phyloP scores from a whole-genome alignment of 2,797 vertebrate species.

The Psittacula derbiana region DNA sequence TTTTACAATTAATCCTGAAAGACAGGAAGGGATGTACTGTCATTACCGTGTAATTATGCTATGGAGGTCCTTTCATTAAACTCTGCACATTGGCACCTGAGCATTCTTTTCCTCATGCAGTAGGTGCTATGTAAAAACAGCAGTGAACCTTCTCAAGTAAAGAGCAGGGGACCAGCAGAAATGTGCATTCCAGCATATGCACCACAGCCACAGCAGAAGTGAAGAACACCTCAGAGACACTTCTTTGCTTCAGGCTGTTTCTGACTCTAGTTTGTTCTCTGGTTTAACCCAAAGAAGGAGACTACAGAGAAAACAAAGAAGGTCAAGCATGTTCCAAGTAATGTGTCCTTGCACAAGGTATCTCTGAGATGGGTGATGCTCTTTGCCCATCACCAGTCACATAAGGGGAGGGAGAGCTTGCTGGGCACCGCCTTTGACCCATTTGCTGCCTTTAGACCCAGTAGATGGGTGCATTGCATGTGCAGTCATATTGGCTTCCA shows the following conservation, averaged over 20 bases:
- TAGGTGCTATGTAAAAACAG: not conserved
- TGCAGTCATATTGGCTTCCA: not conserved
- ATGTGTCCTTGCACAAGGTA: not conserved
- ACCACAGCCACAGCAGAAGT: not conserved
- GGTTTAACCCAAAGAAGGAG: not conserved
- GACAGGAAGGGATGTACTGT: not conserved
- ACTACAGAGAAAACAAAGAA: not conserved
- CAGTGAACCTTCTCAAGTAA: not conserved
- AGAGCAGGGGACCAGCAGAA: not conserved
- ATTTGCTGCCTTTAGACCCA: not conserved
- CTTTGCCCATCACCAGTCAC: not conserved
- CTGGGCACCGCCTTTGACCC: not conserved
- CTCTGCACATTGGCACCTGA: not conserved
- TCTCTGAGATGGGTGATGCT: not conserved
- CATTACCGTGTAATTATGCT: not conserved
- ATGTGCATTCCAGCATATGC: not conserved
- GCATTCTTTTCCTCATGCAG: not conserved
- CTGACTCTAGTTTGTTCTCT: not conserved
- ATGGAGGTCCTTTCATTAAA: not conserved
- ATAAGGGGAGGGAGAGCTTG: not conserved
- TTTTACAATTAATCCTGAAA: conserved; percentile 4
- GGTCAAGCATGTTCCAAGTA: not conserved
- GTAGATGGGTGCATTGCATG: not conserved
- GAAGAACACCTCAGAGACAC: not conserved
- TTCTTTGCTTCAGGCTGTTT: not conserved